phyloP scores from a whole-genome alignment of 2,888 invertebrate species.

The Fragum fragum region DNA sequence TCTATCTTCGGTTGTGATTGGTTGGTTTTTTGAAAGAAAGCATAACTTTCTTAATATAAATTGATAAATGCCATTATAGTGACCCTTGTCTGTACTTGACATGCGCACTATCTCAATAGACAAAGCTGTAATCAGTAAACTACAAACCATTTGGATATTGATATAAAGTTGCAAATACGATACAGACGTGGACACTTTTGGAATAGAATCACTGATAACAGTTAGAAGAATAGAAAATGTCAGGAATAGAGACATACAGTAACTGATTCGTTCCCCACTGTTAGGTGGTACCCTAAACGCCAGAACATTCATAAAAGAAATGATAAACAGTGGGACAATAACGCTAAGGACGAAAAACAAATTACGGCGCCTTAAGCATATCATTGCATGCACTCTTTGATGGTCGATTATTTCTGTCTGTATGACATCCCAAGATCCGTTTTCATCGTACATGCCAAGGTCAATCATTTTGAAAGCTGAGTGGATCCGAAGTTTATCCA shows the following conservation, averaged over 20 bases:
- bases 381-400: not conserved
- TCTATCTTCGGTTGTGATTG: not conserved
- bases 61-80: not conserved
- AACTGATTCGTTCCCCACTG: slow-evolving; percentile 44
- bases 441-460: not conserved
- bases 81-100: not conserved
- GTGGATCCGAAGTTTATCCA: not conserved
- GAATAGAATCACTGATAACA: slow-evolving; percentile 36
- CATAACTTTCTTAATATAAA: not conserved
- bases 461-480: not conserved
- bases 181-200: slow-evolving; percentile 31
- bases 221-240: slow-evolving; percentile 42
- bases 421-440: slow-evolving; percentile 7
- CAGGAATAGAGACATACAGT: slow-evolving; percentile 46
- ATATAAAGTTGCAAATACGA: slow-evolving; percentile 43
- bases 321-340: slow-evolving; percentile 30
- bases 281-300: slow-evolving; percentile 38
- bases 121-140: slow-evolving; percentile 25
- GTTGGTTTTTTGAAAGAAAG: not conserved
- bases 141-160: slow-evolving; percentile 27
- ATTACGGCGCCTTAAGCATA: slow-evolving; percentile 19
- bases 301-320: slow-evolving; percentile 46
- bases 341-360: slow-evolving; percentile 32
- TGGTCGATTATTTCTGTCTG: not conserved
- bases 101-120: slow-evolving; percentile 24